These are phyloP conservation scores for Phenganax subtilis DNA, from an alignment of 92 coral and sea anemone species.

Conservation along the genomic window DNA sequence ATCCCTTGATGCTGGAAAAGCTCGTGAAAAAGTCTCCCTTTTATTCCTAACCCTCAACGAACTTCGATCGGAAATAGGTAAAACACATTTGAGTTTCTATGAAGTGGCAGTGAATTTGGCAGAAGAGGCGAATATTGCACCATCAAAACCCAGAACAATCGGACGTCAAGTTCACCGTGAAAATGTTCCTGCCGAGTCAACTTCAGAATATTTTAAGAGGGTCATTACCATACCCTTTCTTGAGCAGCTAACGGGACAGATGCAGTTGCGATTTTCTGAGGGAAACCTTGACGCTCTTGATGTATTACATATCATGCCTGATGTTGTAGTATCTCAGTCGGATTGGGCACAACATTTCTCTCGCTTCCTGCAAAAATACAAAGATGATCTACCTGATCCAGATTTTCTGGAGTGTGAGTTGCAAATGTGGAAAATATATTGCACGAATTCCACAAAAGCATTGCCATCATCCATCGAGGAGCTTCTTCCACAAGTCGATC, in stretches of 20 bases:
- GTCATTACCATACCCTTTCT: slow-evolving; percentile 30
- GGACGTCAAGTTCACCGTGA: not conserved
- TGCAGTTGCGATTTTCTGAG: slow-evolving; percentile 28
- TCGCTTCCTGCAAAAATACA: slow-evolving; percentile 32
- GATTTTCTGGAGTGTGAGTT: slow-evolving; percentile 4
- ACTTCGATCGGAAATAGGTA: no score
- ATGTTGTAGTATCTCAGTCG: slow-evolving; percentile 13
- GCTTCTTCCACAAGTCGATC: not conserved
- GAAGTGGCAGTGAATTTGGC: no score
- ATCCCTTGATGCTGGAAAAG: no score
- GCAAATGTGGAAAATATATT: slow-evolving; percentile 1
- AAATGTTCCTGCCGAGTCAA: slow-evolving; percentile 19
- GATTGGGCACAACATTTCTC: slow-evolving; percentile 22
- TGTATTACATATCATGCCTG: slow-evolving; percentile 19
- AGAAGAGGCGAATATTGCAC: no score
- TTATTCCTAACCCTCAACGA: no score
- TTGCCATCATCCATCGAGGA: not conserved
- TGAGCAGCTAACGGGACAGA: slow-evolving; percentile 27
- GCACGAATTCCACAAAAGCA: not conserved
- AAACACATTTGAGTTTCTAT: no score
- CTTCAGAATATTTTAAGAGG: slow-evolving; percentile 24
- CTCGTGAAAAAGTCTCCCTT: no score
- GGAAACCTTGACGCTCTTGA: slow-evolving; percentile 36
- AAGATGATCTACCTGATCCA: slow-evolving; percentile 37
- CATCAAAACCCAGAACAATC: no score